These are phyloP conservation scores for Danionella dracula DNA, from an alignment of 2,797 vertebrate species.

Conservation along the genomic window DNA sequence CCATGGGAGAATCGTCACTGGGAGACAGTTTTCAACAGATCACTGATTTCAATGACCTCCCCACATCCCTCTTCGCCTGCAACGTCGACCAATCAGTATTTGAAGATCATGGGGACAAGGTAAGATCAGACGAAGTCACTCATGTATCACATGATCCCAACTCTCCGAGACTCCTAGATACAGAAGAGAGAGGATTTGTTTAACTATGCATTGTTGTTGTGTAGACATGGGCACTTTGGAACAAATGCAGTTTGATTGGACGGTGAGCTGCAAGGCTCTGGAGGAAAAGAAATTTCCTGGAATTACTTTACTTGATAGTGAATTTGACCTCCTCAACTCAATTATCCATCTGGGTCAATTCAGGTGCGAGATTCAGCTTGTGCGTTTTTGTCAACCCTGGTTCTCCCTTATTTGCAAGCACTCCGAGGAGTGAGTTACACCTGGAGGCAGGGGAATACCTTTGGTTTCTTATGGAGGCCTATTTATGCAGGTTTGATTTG, in stretches of 20 bases:
- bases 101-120: constrained; percentile 77
- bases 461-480: neutral
- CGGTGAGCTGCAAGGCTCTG: neutral
- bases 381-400: neutral
- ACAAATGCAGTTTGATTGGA: constrained; percentile 7
- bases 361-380: constrained; percentile 21
- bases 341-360: constrained; percentile 15
- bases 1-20: constrained; percentile 62
- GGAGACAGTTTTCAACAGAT: constrained; percentile 73
- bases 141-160: neutral
- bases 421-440: neutral
- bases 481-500: neutral
- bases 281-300: constrained; percentile 8
- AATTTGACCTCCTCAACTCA: constrained; percentile 12
- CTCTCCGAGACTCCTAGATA: no score
- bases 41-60: constrained; percentile 82
- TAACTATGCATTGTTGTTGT: no score
- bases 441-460: constrained; percentile 2
- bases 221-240: neutral
- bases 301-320: neutral
- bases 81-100: constrained; percentile 83
- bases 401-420: neutral
- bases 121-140: constrained; percentile 45
- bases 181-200: no score
- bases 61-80: constrained; percentile 78